Evolutionary conservation across 2,888 invertebrate species (phyloP).

Genomic region (Amphipoea lucens): DNA sequence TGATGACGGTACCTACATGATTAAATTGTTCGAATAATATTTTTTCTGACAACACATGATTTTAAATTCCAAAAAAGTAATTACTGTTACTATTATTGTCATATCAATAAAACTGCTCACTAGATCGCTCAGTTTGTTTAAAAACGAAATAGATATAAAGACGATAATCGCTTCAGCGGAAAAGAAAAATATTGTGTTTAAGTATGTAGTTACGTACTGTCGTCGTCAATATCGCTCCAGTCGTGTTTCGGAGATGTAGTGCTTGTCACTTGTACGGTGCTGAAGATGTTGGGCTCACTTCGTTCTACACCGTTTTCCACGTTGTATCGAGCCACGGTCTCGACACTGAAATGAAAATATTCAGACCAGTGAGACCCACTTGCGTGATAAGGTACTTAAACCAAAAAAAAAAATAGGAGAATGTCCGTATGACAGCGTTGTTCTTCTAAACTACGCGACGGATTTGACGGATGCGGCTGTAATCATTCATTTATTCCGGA

Average conservation of each 20-base stretch:
- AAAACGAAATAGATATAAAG: not conserved
- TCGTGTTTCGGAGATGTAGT: constrained; percentile 52
- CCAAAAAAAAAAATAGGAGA: no score
- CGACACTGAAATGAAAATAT: constrained; percentile 33
- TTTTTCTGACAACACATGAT: not conserved
- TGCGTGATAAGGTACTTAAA: not conserved
- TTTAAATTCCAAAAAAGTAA: not conserved
- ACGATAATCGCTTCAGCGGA: constrained; percentile 8
- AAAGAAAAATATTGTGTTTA: not conserved
- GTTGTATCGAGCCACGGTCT: not conserved
- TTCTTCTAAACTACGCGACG: not conserved
- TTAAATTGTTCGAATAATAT: not conserved
- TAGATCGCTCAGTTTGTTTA: not conserved
- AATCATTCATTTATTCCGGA: not conserved
- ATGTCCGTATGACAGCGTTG: not conserved
- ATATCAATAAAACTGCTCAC: not conserved
- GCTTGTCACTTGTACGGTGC: not conserved
- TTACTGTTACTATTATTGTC: not conserved
- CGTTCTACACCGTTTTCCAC: not conserved
- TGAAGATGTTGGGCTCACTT: constrained; percentile 14
- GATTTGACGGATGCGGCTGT: not conserved
- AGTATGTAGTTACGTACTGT: constrained; percentile 46
- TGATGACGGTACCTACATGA: not conserved
- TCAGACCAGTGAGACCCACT: not conserved
- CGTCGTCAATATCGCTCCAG: constrained; percentile 54